Evolutionary conservation across 92 coral and sea anemone genomes (phyloP).

Genomic region (Zoanthus sociatus): DNA sequence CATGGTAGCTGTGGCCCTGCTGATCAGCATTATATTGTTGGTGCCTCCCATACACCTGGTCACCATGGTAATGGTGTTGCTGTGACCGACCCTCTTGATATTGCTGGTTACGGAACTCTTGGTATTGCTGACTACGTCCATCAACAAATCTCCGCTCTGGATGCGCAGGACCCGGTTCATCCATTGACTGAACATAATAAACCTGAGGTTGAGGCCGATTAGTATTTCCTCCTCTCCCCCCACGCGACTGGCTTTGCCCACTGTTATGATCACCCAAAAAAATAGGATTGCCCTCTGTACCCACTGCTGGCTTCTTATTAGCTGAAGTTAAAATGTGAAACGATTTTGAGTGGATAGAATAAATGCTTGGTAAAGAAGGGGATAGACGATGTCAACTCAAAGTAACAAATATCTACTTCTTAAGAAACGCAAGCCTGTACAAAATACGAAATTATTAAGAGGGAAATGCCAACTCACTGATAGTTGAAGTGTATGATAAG

Average conservation of each 20-base stretch:
- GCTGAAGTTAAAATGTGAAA: conserved; percentile 38
- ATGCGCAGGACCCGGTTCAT: conserved; percentile 44
- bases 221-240: conserved; percentile 43
- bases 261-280: conserved; percentile 22
- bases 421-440: no score
- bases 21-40: conserved; percentile 38
- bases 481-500: no score
- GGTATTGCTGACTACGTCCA: conserved; percentile 24
- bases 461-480: no score
- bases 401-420: no score
- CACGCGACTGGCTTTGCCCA: conserved; percentile 30
- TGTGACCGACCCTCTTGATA: conserved; percentile 19
- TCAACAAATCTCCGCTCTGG: conserved; percentile 26
- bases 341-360: conserved; percentile 17
- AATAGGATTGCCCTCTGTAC: conserved; percentile 33
- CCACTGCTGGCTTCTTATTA: conserved; percentile 17
- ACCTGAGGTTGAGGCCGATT: conserved; percentile 28
- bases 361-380: neutral
- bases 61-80: conserved; percentile 34
- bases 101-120: conserved; percentile 20
- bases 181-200: conserved; percentile 17
- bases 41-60: conserved; percentile 29
- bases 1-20: conserved; percentile 50
- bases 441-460: no score
- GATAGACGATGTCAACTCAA: no score